phyloP scores from a whole-genome alignment of 2,888 invertebrate genomes.

The Calliopum simillimum region DNA sequence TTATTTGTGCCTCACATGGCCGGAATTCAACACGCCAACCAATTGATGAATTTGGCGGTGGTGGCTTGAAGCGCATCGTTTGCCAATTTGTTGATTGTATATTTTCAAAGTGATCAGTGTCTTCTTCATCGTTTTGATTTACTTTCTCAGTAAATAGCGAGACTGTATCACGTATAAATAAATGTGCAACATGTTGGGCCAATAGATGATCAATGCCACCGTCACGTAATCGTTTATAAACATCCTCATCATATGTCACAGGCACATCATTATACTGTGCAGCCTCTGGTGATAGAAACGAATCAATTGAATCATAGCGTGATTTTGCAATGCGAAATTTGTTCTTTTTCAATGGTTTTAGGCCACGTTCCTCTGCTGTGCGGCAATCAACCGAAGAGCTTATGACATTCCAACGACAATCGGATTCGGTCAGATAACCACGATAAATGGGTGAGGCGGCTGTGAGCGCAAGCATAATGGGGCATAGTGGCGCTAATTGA shows the following conservation, averaged over 20 bases:
- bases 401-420: slow-evolving; percentile 98
- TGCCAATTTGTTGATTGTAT: slow-evolving; percentile 99
- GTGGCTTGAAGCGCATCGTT: slow-evolving; percentile 98
- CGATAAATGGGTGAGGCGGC: slow-evolving; percentile 96
- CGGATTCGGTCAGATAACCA: slow-evolving; percentile 93
- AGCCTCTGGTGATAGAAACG: slow-evolving; percentile 91
- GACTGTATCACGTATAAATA: slow-evolving; percentile 97
- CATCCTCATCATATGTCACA: slow-evolving; percentile 84
- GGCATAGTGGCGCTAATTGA: slow-evolving; percentile 95
- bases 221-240: slow-evolving; percentile 84
- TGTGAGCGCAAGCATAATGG: slow-evolving; percentile 96
- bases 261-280: slow-evolving; percentile 95
- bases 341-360: slow-evolving; percentile 76
- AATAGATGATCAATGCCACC: slow-evolving; percentile 93
- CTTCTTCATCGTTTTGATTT: slow-evolving; percentile 90
- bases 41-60: slow-evolving; percentile 94
- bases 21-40: slow-evolving; percentile 99
- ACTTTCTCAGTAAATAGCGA: slow-evolving; percentile 96
- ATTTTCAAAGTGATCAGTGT: slow-evolving; percentile 99
- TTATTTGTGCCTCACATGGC: slow-evolving; percentile 97
- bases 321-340: slow-evolving; percentile 92
- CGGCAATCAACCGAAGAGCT: slow-evolving; percentile 96
- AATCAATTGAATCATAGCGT: slow-evolving; percentile 97
- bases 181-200: slow-evolving; percentile 95
- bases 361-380: slow-evolving; percentile 90